Evolutionary conservation across 2,113 vertebrate species (phyloP), one percentile per base, ranked within the genome.

Genomic region (Zosterops borbonicus): DNA sequence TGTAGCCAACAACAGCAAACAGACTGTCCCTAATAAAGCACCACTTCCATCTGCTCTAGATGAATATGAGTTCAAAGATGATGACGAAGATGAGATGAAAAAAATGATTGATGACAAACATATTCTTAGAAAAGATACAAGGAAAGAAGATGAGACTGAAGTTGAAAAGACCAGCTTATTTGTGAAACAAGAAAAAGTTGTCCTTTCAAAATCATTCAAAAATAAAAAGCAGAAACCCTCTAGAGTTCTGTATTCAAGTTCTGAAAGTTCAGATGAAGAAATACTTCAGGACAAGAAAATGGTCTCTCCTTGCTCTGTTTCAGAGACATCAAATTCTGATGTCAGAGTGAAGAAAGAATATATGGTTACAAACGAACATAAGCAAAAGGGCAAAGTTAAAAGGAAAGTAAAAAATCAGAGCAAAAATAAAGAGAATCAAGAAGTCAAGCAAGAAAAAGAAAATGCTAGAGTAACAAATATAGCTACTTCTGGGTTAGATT

Each of bases 371-470:
- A 96, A 86, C 5, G 99, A 99, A 78, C 98, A 98, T 90, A 99
- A 99, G 86, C 99, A 99, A 93, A 99, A 99, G 91, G 98, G 99
- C 44, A 99, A 99, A 97, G 98, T 99, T 39, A 99, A 99, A 98
- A 98, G 97, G 95, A 99, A 99, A 97, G 97, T 98, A 75, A 99
- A 99, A 97, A 99, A 98, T 90, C 99, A 99, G 94, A 99, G 98
- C 93, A 99, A 99, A 98, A 99, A 99, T 97, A 99, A 99, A 97
- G 99, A 99, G 89, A 99, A 99, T 95, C 99, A 99, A 91, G 99
- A 99, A 83, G 91, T 99, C 64, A 98, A 98, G 76, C 98, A 98
- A 96, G 98, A 98, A 95, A 98, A 98, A 96, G 99, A 99, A 97
- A 99, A 99, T 94, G 97, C 98, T 49, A 99, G 99, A 97, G 95